A percentile compares a stretch with the other conserved stretches of the same genome.
These are phyloP conservation scores for Exocentrus adspersus DNA, from an alignment of 2,888 invertebrate genomes.

Conservation along the genomic window DNA sequence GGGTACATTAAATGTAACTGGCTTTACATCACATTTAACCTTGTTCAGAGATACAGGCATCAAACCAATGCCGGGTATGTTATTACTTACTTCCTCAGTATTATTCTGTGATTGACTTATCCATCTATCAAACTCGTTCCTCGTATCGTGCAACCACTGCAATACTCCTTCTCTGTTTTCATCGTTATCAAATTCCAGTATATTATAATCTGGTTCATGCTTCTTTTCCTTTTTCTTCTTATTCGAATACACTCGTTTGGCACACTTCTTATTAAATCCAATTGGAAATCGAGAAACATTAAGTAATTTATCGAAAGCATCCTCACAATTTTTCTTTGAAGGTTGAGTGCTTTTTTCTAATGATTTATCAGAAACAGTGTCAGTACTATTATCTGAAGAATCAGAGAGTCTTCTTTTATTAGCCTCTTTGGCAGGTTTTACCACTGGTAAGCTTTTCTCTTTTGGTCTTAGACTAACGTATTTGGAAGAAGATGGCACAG, in stretches of 20 bases:
- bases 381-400: too few relatives aligned
- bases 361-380: too few relatives aligned
- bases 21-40: constrained; percentile 1
- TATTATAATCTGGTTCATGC: constrained; percentile 23
- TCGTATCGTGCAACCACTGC: constrained; percentile 51
- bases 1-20: constrained; percentile 7
- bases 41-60: constrained; percentile 27
- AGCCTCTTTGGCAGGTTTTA: neutral
- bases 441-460: neutral
- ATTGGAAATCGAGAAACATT: neutral
- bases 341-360: neutral
- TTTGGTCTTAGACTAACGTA: neutral
- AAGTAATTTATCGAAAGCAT: constrained; percentile 30
- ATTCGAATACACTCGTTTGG: constrained; percentile 32
- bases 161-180: constrained; percentile 40
- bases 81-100: neutral
- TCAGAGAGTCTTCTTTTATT: neutral
- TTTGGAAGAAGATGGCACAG: constrained; percentile 7
- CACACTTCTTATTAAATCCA: constrained; percentile 30
- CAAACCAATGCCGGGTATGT: neutral
- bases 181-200: constrained; percentile 43
- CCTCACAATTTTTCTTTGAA: constrained; percentile 3
- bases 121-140: constrained; percentile 49
- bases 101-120: constrained; percentile 40
- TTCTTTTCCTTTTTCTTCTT: constrained; percentile 30